These are phyloP conservation scores for Microcebus tavaratra DNA, from an alignment of 2,113 vertebrate species.

Conservation along the genomic window DNA sequence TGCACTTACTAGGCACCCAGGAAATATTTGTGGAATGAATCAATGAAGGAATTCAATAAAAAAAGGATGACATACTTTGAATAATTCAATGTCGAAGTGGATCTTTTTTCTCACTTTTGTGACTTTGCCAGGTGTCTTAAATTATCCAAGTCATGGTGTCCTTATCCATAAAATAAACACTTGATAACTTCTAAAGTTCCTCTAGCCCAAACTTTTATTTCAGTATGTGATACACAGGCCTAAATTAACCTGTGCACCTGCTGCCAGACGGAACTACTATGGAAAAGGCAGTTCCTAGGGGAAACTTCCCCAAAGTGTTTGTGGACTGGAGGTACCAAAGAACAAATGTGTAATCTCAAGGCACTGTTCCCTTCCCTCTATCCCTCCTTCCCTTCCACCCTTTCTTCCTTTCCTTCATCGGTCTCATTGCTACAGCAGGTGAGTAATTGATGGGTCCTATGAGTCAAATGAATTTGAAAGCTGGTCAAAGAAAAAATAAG, in stretches of 20 bases:
- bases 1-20: too few relatives aligned
- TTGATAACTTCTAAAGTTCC: not conserved
- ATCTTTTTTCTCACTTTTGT: not conserved
- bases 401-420: not conserved
- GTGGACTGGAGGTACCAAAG: not conserved
- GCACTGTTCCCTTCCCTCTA: not conserved
- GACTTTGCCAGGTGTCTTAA: not conserved
- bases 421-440: not conserved
- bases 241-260: not conserved
- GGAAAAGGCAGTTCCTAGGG: not conserved
- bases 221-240: accelerated
- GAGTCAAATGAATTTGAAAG: not conserved
- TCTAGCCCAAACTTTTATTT: not conserved
- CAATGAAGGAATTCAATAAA: not conserved
- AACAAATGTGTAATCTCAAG: not conserved
- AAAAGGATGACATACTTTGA: not conserved
- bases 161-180: not conserved
- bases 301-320: not conserved
- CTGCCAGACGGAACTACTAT: not conserved
- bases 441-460: not conserved
- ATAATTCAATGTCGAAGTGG: not conserved
- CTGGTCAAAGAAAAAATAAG: not conserved
- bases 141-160: not conserved
- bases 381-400: not conserved
- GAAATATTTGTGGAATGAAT: not conserved